phyloP scores from a whole-genome alignment of 2,888 invertebrate species.

The Epistrophe grossulariae region DNA sequence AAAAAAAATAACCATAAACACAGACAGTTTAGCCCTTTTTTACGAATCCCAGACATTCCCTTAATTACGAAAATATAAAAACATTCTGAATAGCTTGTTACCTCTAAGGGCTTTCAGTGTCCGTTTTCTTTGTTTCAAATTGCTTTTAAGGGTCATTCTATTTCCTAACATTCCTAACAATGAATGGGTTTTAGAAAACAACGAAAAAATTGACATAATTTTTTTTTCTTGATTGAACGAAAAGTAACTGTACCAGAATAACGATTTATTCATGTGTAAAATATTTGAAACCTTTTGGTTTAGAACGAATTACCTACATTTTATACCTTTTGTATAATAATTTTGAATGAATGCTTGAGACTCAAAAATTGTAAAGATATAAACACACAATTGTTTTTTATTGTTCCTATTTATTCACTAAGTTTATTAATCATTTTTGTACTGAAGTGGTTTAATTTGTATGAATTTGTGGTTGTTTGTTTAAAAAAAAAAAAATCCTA shows the following conservation, averaged over 20 bases:
- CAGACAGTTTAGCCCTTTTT: neutral
- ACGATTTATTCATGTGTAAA: slow-evolving; percentile 5
- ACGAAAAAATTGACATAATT: slow-evolving; percentile 15
- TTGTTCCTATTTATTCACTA: too few relatives aligned
- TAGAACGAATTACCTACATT: neutral
- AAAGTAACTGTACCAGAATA: neutral
- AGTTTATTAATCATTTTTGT: too few relatives aligned
- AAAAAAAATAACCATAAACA: too few relatives aligned
- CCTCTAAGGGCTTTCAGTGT: slow-evolving; percentile 25
- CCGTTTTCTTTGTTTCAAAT: slow-evolving; percentile 19
- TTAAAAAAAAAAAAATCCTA: too few relatives aligned
- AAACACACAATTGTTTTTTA: too few relatives aligned
- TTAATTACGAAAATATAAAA: neutral
- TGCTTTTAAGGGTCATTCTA: slow-evolving; percentile 41
- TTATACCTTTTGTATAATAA: too few relatives aligned
- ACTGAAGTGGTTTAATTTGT: too few relatives aligned
- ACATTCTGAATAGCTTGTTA: neutral
- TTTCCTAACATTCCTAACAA: slow-evolving; percentile 16
- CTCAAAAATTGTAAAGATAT: too few relatives aligned
- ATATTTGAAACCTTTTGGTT: neutral
- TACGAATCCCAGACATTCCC: neutral
- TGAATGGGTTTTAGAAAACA: slow-evolving; percentile 36
- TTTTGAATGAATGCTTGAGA: too few relatives aligned
- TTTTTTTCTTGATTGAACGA: slow-evolving; percentile 1
- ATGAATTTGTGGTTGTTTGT: too few relatives aligned